These are phyloP conservation scores for Halcyon malimbica DNA, from an alignment of 2,113 vertebrate genomes.

Conservation along the genomic window DNA sequence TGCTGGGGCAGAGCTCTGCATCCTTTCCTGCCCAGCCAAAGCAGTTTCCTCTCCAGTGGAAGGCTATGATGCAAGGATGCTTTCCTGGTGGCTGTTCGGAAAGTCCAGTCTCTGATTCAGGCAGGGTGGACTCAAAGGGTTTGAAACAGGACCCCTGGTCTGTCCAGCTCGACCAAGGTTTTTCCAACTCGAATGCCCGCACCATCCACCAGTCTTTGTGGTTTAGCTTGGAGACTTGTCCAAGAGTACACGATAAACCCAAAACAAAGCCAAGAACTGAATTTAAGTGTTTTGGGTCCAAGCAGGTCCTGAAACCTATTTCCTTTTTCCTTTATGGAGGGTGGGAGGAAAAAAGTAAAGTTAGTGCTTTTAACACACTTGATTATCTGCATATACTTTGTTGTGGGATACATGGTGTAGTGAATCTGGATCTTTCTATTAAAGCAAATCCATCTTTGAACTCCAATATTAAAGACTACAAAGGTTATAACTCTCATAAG, in stretches of 20 bases:
- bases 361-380: neutral
- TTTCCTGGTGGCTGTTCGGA: neutral
- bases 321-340: neutral
- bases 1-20: accelerated
- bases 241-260: neutral
- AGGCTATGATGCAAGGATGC: neutral
- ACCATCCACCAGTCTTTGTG: neutral
- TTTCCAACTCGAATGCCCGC: neutral
- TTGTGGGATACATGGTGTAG: neutral
- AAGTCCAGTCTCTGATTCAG: neutral
- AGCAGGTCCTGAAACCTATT: neutral
- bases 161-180: neutral
- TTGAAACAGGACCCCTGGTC: neutral
- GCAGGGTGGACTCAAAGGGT: neutral
- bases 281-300: neutral
- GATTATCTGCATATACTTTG: neutral
- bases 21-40: neutral
- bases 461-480: neutral
- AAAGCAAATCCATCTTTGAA: neutral
- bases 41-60: neutral
- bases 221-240: neutral
- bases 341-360: neutral
- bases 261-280: neutral
- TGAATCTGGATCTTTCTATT: neutral
- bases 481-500: neutral